Base-by-base conservation (phyloP, 2,888 invertebrate species). In the Melieria omissa region DNA sequence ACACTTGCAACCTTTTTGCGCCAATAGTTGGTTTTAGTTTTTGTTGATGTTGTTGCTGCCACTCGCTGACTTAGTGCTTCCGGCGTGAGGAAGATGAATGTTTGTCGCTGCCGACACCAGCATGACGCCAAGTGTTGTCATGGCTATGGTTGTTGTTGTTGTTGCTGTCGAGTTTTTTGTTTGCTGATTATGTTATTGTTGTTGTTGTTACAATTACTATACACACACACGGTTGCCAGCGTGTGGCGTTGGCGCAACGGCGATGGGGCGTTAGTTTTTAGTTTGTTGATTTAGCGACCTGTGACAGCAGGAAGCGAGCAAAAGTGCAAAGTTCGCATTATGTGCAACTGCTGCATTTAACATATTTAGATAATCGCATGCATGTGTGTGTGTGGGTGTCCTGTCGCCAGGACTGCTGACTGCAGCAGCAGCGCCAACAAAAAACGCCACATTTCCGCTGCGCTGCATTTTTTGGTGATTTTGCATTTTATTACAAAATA, bases 11-110 rank as follows among this genome's bases (percentile, higher is more conserved):
- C 58, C 46, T 45, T 58, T 54, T 57, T 69, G 58, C 29, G 52
- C 45, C 58, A 52, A 58, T 29, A 16, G 29, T 29, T 29, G 29
- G 29, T 29, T 29, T 29, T 29, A 29, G 29, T 29, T 29, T 29
- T 29, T 29, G 65, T 46, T 64, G 46, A n/a, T 60, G 55, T 16
- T 67, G 67, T 54, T 16, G 61, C 46, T 67, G 63, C 55, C 58
- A 71, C 73, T 73, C 68, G 77, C 76, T 78, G 79, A 78, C 78
- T 75, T 78, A 77, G 79, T 77, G 80, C 79, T 83, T 84, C 84
- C 84, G 84, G 85, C 79, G 79, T 80, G 78, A 82, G 83, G 71
- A 85, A 84, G 85, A 84, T 84, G 84, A 80, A 85, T 84, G 84
- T 81, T 80, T 78, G 77, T 29, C 79, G 29, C 29, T 55, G 75